Conservation (phyloP, 2,113 vertebrate genomes). For the Aptenodytes forsteri region DNA sequence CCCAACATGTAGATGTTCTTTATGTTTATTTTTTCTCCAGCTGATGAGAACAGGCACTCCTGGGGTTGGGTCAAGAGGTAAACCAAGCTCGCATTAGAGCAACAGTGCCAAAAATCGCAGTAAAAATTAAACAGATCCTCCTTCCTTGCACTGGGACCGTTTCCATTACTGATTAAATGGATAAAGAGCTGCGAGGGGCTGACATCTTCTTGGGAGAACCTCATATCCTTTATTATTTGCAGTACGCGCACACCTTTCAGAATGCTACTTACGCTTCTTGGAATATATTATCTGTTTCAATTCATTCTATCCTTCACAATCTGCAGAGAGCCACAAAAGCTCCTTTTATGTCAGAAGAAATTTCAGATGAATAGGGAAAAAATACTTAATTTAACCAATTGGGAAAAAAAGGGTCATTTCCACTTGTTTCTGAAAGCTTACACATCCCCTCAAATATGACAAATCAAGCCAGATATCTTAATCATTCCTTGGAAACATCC, state of each 20-base stretch:
- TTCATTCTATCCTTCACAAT: constrained; percentile 38
- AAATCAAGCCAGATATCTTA: constrained; percentile 71
- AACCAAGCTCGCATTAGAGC: constrained; percentile 65
- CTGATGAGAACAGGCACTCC: constrained; percentile 77
- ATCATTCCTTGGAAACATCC: constrained; percentile 65
- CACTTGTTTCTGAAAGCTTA: constrained; percentile 34
- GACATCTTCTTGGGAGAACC: constrained; percentile 68
- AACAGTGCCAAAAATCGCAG: constrained; percentile 63
- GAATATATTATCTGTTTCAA: constrained; percentile 41
- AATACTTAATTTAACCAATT: constrained; percentile 46
- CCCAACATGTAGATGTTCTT: constrained; percentile 59
- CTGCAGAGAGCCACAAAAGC: constrained; percentile 45
- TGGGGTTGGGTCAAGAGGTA: constrained; percentile 75
- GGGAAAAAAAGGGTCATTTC: neutral
- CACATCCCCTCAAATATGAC: constrained; percentile 16
- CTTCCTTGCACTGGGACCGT: constrained; percentile 1
- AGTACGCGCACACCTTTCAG: constrained; percentile 76
- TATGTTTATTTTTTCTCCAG: constrained; percentile 72
- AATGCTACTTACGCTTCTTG: constrained; percentile 56
- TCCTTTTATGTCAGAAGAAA: constrained; percentile 45
- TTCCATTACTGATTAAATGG: constrained; percentile 76
- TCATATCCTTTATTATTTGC: constrained; percentile 74
- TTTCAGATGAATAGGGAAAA: neutral
- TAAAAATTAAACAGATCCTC: constrained; percentile 67
- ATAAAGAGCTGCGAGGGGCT: constrained; percentile 23